phyloP scores from a whole-genome alignment of 2,797 vertebrate species.

The Nannoperca obscura region DNA sequence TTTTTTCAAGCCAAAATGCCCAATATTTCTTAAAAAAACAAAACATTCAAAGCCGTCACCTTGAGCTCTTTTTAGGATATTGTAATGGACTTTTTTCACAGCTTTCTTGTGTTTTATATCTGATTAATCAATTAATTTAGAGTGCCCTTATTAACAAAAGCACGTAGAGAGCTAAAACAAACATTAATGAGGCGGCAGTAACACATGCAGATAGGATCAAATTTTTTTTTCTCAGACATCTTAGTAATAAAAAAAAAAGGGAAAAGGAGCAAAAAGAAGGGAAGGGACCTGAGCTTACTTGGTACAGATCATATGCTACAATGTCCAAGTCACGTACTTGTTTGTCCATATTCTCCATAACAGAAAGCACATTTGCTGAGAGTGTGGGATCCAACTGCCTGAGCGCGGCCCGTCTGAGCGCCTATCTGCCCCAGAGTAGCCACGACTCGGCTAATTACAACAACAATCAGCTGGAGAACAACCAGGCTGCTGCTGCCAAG shows the following conservation, averaged over 20 bases:
- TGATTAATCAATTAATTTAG: neutral
- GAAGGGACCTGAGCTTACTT: conserved; percentile 7
- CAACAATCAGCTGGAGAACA: conserved; percentile 98
- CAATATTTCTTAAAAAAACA: neutral
- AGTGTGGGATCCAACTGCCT: conserved; percentile 93
- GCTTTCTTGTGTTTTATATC: neutral
- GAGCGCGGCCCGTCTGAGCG: conserved; percentile 92
- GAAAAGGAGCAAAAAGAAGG: neutral
- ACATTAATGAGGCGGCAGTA: neutral
- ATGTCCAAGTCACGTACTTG: conserved; percentile 35
- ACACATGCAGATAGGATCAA: neutral
- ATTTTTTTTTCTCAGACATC: neutral
- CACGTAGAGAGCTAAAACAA: neutral
- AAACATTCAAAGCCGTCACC: neutral
- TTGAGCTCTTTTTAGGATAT: neutral
- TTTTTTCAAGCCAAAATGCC: neutral
- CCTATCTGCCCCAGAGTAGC: conserved; percentile 95
- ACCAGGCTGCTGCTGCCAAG: conserved; percentile 96
- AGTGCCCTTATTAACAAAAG: neutral
- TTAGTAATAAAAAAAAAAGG: no score
- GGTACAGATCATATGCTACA: neutral
- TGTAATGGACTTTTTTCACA: neutral
- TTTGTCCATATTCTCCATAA: conserved; percentile 41
- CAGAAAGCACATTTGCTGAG: conserved; percentile 97
- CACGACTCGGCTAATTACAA: conserved; percentile 98